phyloP scores from a whole-genome alignment of 2,113 vertebrate genomes.

The Bubalus kerabau region DNA sequence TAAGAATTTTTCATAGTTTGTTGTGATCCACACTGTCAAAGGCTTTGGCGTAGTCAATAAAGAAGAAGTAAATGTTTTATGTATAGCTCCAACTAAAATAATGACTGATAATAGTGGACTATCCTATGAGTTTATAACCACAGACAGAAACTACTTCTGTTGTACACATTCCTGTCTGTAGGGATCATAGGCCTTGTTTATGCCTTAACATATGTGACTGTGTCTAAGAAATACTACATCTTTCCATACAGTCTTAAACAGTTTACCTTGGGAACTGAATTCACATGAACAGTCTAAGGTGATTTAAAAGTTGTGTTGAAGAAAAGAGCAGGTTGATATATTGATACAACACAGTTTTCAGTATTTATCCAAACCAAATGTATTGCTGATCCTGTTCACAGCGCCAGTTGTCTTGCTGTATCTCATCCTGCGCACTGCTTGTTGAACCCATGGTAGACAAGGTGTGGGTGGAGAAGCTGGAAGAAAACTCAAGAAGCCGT shows the following conservation, averaged over 20 bases:
- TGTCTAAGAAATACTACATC: background rate
- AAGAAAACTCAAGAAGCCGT: background rate
- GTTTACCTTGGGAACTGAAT: constrained; percentile 47
- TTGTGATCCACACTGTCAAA: background rate
- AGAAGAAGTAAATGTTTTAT: background rate
- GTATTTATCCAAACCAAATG: background rate
- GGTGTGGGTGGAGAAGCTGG: background rate
- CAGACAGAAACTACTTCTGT: background rate
- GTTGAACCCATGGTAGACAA: background rate
- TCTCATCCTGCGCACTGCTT: background rate
- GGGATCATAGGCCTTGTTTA: background rate
- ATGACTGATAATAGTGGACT: background rate
- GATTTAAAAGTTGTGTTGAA: constrained; percentile 66
- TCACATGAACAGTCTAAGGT: constrained; percentile 51
- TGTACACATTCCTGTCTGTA: constrained; percentile 14
- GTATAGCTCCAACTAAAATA: background rate
- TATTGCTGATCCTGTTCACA: background rate
- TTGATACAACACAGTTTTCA: background rate
- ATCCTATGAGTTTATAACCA: background rate
- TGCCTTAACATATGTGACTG: constrained; percentile 30
- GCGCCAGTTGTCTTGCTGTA: background rate
- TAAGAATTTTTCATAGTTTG: background rate
- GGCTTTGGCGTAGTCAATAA: background rate
- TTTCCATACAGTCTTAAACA: background rate
- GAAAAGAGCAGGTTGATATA: background rate